Evolutionary conservation across 1,140 invertebrate genomes (phyloP), one percentile per base, ranked within the genome.

Genomic region (Drosophila miranda): DNA sequence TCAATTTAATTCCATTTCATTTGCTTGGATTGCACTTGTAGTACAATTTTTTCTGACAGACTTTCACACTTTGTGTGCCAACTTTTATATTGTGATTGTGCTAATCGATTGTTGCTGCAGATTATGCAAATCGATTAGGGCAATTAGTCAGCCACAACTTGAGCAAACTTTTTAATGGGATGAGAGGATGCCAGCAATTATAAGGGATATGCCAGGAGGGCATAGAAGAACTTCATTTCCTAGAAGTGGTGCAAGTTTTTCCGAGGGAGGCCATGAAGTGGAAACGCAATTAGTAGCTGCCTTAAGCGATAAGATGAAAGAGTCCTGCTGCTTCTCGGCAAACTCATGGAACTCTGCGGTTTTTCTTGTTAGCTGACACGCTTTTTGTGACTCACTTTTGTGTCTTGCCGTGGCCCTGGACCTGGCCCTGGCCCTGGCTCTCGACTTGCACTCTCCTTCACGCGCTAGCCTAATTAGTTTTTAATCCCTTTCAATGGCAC

Each of bases 71-170:
- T 50, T 30, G 19, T 45, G 52, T 62, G 74, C 53, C 53, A 74
- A 79, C 67, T 66, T 66, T 45, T 67, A 72, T 50, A 50, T 54
- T 63, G 53, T 59, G 54, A 76, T 52, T 77, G 58, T 42, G 62
- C 68, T 74, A 82, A 68, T 76, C 52, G 49, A 80, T 71, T 72
- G 66, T 71, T 72, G 66, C 48, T 11, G 46, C 49, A 52, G 68
- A 73, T 81, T 82, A 81, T 82, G 73, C 52, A 82, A 77, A 81
- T 63, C 43, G 53, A 68, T 74, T 69, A 34, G 45, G 5, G 16
- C 38, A 82, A 66, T 82, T 74, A 74, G 28, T 30, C 11, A 6
- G 48, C 48, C 52, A 52, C 54, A 52, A 34, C 34, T 41, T n/a
- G n/a, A 26, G 45, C 13, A 45, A 56, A 53, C 34, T 68, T 56